These are phyloP conservation scores for Furcifer pardalis DNA, from an alignment of 2,797 vertebrate species.

Conservation along the genomic window DNA sequence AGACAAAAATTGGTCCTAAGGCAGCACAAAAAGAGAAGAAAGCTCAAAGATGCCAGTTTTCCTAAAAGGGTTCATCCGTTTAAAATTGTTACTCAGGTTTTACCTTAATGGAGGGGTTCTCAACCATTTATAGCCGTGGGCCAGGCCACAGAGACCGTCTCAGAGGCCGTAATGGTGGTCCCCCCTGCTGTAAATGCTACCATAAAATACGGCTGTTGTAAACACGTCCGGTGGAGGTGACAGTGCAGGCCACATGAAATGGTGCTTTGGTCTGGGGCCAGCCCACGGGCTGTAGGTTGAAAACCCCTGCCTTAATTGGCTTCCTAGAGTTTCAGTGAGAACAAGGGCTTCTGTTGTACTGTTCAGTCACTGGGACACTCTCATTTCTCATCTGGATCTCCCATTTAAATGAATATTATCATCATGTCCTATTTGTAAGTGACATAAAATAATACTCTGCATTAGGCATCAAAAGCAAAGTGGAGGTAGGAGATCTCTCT, in stretches of 20 bases:
- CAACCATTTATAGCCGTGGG: too few relatives aligned
- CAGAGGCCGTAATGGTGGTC: too few relatives aligned
- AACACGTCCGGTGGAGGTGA: too few relatives aligned
- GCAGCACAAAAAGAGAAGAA: constrained; percentile 4
- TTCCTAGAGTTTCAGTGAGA: background rate
- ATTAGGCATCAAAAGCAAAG: background rate
- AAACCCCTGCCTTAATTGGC: too few relatives aligned
- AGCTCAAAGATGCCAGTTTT: constrained; percentile 6
- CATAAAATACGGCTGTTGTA: too few relatives aligned
- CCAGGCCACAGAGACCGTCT: too few relatives aligned
- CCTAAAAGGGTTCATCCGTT: background rate
- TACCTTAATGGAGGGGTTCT: background rate
- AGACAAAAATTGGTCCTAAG: background rate
- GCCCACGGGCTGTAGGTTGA: too few relatives aligned
- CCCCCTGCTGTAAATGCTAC: too few relatives aligned
- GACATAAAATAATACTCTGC: background rate
- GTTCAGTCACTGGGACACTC: background rate
- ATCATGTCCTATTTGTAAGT: background rate
- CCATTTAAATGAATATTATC: background rate
- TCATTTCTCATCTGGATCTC: background rate
- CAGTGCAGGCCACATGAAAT: too few relatives aligned
- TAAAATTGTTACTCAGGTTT: background rate
- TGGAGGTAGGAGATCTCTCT: background rate
- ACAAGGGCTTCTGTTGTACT: background rate
- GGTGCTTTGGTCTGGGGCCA: too few relatives aligned